Evolutionary conservation across 2,797 vertebrate genomes (phyloP), one percentile per base, ranked within the genome.

Genomic region (Sebastes matsubarae): DNA sequence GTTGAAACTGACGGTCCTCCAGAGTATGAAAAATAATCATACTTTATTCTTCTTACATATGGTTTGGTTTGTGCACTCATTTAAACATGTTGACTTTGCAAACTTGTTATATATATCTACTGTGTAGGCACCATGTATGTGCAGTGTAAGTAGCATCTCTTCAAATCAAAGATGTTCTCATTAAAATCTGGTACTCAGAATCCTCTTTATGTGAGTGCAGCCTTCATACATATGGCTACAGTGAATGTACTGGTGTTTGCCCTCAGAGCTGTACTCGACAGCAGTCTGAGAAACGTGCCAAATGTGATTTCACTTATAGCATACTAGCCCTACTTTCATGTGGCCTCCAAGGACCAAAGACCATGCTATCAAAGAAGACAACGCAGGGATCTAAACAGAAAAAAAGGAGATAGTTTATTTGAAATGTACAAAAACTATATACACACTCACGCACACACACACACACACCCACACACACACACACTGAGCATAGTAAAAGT

Each of bases 391-490:
- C 90, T 85, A 84, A 89, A 93, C 88, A 90, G 84, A 86, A 88
- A 92, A 91, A 90, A 92, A 88, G 65, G 70, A 88, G 91, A 97
- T 97, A 95, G 90, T 97, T 97, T 95, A 96, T 96, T 96, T 95
- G 96, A 95, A 95, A 98, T 99, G 96, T 99, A 98, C 97, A 99
- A 99, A 98, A 97, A 91, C 94, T 98, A 97, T 97, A 96, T 97
- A 98, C 92, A 92, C 69, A 89, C 42, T 98, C 92, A 83, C 72
- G 82, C 75, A 87, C 61, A 3, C 84, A 98, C 90, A 89, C 91
- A 87, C 65, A 88, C 82, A 70, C 75, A 50, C 84, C 68, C 76
- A 58, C 84, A 86, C 72, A 2, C 85, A 81, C 79, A 82, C 89
- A 85, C 64, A 85, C 73, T 91, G 93, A 95, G 93, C 91, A 87